Evolutionary conservation across 2,888 invertebrate genomes (phyloP).

Genomic region (Phaonia tiefii): DNA sequence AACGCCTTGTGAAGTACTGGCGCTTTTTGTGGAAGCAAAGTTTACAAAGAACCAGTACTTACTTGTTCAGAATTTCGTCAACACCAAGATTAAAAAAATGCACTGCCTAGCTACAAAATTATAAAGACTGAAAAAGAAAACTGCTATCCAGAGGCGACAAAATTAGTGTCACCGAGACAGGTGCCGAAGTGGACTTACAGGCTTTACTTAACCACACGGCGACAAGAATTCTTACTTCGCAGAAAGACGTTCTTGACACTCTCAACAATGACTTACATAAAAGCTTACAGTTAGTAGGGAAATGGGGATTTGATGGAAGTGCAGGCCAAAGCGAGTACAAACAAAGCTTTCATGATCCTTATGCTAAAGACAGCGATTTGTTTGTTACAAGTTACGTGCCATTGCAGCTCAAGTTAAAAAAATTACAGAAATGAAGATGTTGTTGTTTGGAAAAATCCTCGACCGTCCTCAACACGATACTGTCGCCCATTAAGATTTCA

Average conservation of each 20-base stretch:
- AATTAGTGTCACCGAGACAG: too few relatives aligned
- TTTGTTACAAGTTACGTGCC: slow-evolving; percentile 52
- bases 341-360: slow-evolving; percentile 45
- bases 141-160: slow-evolving; percentile 53
- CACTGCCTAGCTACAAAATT: slow-evolving; percentile 25
- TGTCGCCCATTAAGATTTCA: slow-evolving; percentile 45
- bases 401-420: slow-evolving; percentile 27
- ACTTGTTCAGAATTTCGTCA: slow-evolving; percentile 1
- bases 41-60: slow-evolving; percentile 39
- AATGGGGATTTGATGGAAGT: too few relatives aligned
- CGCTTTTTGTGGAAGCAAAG: slow-evolving; percentile 32
- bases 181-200: slow-evolving; percentile 52
- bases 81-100: not conserved
- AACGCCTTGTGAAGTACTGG: slow-evolving; percentile 28
- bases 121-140: slow-evolving; percentile 54
- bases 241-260: slow-evolving; percentile 40
- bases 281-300: slow-evolving; percentile 46
- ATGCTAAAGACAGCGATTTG: slow-evolving; percentile 45
- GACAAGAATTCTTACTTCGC: slow-evolving; percentile 50
- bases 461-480: slow-evolving; percentile 41
- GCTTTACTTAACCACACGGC: slow-evolving; percentile 44
- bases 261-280: slow-evolving; percentile 29
- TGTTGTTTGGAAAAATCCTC: too few relatives aligned
- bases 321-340: slow-evolving; percentile 60
- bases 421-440: slow-evolving; percentile 31